Evolutionary conservation across 2,113 vertebrate species (phyloP).

Genomic region (Carlito syrichta): DNA sequence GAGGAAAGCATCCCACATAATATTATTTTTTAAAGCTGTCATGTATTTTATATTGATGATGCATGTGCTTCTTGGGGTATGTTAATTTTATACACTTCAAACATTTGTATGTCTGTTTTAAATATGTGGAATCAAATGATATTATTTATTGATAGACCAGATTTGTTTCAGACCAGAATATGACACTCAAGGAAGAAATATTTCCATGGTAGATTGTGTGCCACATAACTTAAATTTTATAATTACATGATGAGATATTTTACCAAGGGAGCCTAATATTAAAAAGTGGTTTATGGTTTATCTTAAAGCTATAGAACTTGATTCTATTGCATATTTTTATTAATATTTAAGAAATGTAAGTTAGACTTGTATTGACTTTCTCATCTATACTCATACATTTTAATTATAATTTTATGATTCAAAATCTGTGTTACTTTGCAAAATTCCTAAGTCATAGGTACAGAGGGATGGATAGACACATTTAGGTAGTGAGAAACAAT

Average conservation of each 20-base stretch:
- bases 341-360: not conserved
- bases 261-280: not conserved
- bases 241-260: not conserved
- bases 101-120: not conserved
- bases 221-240: not conserved
- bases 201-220: not conserved
- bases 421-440: not conserved
- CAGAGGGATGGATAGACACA: not conserved
- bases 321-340: not conserved
- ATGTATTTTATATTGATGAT: not conserved
- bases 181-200: not conserved
- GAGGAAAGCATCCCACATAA: not conserved
- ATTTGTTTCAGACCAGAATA: not conserved
- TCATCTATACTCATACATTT: not conserved
- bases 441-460: not conserved
- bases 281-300: not conserved
- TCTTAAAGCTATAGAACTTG: not conserved
- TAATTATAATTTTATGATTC: not conserved
- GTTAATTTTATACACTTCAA: not conserved
- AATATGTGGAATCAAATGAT: not conserved
- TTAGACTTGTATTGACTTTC: not conserved
- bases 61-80: not conserved
- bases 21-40: not conserved
- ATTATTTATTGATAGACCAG: not conserved
- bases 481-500: not conserved